phyloP scores from a whole-genome alignment of 2,113 vertebrate species.

The Urocitellus parryii region DNA sequence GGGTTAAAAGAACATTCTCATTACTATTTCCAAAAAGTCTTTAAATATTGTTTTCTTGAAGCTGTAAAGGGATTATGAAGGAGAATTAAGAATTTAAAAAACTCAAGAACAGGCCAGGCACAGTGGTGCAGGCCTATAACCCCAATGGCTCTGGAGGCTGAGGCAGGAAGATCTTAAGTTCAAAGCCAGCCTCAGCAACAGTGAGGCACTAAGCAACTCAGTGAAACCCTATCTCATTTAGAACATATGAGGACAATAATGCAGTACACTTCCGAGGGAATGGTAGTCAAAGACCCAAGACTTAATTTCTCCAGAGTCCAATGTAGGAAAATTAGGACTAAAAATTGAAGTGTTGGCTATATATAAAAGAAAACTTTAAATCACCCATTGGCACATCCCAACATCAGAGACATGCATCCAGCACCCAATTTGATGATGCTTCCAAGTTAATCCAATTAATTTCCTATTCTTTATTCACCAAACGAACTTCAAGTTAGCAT shows the following conservation, averaged over 20 bases:
- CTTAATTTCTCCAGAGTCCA: background rate
- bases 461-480: background rate
- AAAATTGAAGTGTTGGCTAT: background rate
- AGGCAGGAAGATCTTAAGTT: too few species aligned
- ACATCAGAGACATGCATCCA: background rate
- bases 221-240: too few species aligned
- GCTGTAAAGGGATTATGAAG: background rate
- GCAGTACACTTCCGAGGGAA: too few species aligned
- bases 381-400: background rate
- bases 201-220: too few species aligned
- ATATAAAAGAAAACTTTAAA: background rate
- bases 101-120: background rate
- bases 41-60: constrained; percentile 40
- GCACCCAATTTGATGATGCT: background rate
- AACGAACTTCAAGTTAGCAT: background rate
- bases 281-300: too few species aligned
- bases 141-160: too few species aligned
- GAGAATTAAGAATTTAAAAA: constrained; percentile 4
- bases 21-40: constrained; percentile 40
- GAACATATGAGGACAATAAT: background rate
- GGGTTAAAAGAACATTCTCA: constrained; percentile 13
- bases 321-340: background rate
- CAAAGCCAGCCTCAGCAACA: too few species aligned
- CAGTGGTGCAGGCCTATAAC: too few species aligned
- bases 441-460: background rate